These are phyloP conservation scores for Gymnocypris eckloni DNA, from an alignment of 2,797 vertebrate genomes.

Conservation along the genomic window DNA sequence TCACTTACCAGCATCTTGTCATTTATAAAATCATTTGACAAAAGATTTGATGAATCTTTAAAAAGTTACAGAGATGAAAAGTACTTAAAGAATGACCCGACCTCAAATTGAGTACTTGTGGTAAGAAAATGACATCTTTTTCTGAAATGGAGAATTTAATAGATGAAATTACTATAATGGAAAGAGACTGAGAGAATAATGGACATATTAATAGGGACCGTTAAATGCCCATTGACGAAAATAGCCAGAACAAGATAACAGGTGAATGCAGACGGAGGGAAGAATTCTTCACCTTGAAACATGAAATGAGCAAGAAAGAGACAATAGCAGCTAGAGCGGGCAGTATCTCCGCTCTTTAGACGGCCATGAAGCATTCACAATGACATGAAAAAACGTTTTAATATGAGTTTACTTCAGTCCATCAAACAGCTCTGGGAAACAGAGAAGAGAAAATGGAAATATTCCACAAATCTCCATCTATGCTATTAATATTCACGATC, in stretches of 20 bases:
- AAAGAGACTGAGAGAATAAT: slow-evolving; percentile 25
- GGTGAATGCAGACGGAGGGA: slow-evolving; percentile 63
- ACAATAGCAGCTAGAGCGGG: slow-evolving; percentile 59
- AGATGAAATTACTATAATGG: slow-evolving; percentile 15
- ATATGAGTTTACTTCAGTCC: slow-evolving; percentile 52
- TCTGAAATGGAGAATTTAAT: slow-evolving; percentile 14
- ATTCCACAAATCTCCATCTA: background rate
- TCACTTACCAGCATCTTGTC: background rate
- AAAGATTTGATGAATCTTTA: background rate
- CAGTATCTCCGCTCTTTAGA: slow-evolving; percentile 65
- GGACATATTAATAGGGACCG: slow-evolving; percentile 10
- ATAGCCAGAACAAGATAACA: slow-evolving; percentile 66
- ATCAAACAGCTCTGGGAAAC: slow-evolving; percentile 15
- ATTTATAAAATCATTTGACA: slow-evolving; percentile 2
- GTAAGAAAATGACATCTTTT: background rate
- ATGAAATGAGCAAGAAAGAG: slow-evolving; percentile 67
- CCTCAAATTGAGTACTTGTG: slow-evolving; percentile 47
- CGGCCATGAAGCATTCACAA: slow-evolving; percentile 64
- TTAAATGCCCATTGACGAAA: slow-evolving; percentile 54
- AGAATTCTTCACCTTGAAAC: slow-evolving; percentile 60
- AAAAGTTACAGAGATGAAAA: background rate
- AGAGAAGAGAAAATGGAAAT: background rate
- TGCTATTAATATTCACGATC: background rate
- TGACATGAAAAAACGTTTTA: slow-evolving; percentile 65
- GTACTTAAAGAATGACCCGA: background rate